Percentiles rank a stretch among this genome's conserved stretches.
Evolutionary conservation across 2,888 invertebrate species (phyloP).

Genomic region (Cephus rjabovi): DNA sequence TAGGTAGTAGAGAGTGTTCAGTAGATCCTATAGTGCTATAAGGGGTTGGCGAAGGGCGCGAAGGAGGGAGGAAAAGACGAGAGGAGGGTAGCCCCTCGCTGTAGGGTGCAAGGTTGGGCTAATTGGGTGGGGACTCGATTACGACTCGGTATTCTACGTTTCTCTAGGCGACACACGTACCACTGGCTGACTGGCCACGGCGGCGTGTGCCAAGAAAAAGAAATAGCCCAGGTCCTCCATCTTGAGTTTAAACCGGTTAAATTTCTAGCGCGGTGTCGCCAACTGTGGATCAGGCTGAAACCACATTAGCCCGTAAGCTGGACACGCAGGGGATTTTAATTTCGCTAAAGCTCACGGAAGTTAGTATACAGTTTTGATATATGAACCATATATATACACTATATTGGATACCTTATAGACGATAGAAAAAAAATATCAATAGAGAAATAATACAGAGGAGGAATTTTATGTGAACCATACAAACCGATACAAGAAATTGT

Average conservation of each 20-base stretch:
- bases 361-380: background rate
- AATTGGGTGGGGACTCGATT: conserved; percentile 62
- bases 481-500: background rate
- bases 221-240: background rate
- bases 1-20: background rate
- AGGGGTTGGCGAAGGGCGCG: background rate
- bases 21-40: background rate
- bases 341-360: background rate
- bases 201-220: conserved; percentile 11
- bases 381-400: background rate
- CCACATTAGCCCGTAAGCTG: background rate
- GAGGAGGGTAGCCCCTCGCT: background rate
- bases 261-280: background rate
- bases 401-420: background rate
- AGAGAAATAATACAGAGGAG: background rate
- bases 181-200: conserved; percentile 30
- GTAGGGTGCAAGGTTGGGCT: conserved; percentile 47
- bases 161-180: conserved; percentile 56
- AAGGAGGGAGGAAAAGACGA: background rate
- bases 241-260: background rate
- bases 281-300: background rate
- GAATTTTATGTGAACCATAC: background rate
- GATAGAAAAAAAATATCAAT: background rate
- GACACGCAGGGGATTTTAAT: background rate
- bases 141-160: conserved; percentile 47